A percentile compares a stretch with the other conserved stretches of the same genome.
phyloP scores from a whole-genome alignment of 2,797 vertebrate genomes.

The Lagodon rhomboides region DNA sequence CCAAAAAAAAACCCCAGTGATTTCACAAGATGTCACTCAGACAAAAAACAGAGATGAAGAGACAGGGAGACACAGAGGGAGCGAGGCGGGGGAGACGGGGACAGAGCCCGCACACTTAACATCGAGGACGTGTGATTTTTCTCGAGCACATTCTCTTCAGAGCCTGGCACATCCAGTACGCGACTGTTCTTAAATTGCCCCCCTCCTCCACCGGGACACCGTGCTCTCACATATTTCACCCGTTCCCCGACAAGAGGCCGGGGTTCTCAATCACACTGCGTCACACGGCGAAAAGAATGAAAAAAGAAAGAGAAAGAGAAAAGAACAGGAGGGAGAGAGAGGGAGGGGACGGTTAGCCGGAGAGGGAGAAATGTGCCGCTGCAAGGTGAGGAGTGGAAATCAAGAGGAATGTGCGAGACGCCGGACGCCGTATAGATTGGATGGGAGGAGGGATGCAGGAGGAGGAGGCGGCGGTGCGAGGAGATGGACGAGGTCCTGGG shows the following conservation, averaged over 20 bases:
- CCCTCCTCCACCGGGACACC: slow-evolving; percentile 48
- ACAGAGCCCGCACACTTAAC: slow-evolving; percentile 35
- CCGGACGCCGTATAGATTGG: slow-evolving; percentile 35
- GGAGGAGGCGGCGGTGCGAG: slow-evolving; percentile 15
- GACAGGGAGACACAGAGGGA: slow-evolving; percentile 15
- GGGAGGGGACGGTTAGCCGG: slow-evolving; percentile 13
- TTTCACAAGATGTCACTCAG: slow-evolving; percentile 40
- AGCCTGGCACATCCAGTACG: slow-evolving; percentile 55
- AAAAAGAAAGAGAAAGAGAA: slow-evolving; percentile 8
- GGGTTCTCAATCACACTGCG: slow-evolving; percentile 63
- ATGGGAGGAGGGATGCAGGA: slow-evolving; percentile 15
- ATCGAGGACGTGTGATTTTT: slow-evolving; percentile 47
- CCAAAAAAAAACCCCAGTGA: slow-evolving; percentile 31
- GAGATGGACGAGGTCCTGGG: slow-evolving; percentile 64
- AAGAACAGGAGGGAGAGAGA: slow-evolving; percentile 10
- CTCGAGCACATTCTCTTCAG: slow-evolving; percentile 38
- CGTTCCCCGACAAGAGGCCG: slow-evolving; percentile 37
- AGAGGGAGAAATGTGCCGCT: slow-evolving; percentile 24
- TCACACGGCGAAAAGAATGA: slow-evolving; percentile 32
- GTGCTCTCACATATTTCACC: slow-evolving; percentile 59
- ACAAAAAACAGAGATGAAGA: slow-evolving; percentile 13
- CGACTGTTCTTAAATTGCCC: slow-evolving; percentile 64
- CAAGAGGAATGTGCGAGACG: slow-evolving; percentile 40
- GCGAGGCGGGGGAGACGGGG: not conserved
- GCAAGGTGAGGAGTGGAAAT: slow-evolving; percentile 48